Evolutionary conservation across 2,888 invertebrate species (phyloP).

Genomic region (Ennomos erosarius): DNA sequence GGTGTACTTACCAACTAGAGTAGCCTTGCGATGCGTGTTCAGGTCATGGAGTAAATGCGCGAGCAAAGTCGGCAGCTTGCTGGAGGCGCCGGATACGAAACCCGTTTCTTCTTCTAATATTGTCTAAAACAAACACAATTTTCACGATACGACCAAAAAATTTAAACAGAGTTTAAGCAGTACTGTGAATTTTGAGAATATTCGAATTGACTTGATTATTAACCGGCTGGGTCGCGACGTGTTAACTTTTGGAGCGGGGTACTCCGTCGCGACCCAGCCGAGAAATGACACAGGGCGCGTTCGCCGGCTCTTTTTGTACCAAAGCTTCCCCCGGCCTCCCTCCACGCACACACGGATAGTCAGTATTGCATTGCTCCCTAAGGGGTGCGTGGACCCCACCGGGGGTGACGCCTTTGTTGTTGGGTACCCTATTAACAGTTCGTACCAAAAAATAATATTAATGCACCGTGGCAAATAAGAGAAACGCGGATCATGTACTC

Average conservation of each 20-base stretch:
- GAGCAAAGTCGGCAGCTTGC: constrained; percentile 90
- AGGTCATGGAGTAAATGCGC: constrained; percentile 92
- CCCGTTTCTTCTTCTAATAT: constrained; percentile 94
- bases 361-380: not conserved
- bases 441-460: too few species aligned
- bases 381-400: not conserved
- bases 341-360: constrained; percentile 3
- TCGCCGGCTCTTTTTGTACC: constrained; percentile 4
- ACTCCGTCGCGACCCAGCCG: constrained; percentile 19
- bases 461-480: not conserved
- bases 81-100: constrained; percentile 92
- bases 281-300: constrained; percentile 1
- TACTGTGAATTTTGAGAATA: too few species aligned
- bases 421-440: not conserved
- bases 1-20: constrained; percentile 87
- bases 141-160: too few species aligned
- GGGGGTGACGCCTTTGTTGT: constrained; percentile 7
- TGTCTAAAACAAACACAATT: constrained; percentile 73
- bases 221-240: constrained; percentile 22
- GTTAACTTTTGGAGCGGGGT: not conserved
- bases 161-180: too few species aligned
- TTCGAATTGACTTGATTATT: not conserved
- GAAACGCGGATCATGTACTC: too few species aligned
- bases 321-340: not conserved
- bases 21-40: constrained; percentile 91